A percentile compares a stretch with the other conserved stretches of the same genome.
Conservation (phyloP, 2,888 invertebrate genomes). For the Hermodice carunculata region DNA sequence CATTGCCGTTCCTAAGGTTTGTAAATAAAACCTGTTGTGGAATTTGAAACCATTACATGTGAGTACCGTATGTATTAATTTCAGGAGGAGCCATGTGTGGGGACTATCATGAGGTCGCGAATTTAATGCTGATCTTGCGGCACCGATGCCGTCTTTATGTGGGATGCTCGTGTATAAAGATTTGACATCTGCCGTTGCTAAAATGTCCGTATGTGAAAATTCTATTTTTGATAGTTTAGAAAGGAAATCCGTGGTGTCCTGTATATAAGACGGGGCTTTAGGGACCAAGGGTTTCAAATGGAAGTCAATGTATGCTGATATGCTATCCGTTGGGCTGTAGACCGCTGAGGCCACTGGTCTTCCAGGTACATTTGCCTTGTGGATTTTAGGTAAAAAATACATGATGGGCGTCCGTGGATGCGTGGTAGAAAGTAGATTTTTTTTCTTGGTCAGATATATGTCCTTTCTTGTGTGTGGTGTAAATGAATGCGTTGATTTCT, state of each 20-base stretch:
- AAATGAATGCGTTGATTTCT: too few relatives aligned
- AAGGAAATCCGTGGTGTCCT: background rate
- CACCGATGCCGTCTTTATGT: background rate
- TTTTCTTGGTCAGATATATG: too few relatives aligned
- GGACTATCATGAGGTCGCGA: background rate
- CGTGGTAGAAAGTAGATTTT: too few relatives aligned
- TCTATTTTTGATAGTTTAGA: background rate
- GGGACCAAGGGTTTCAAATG: background rate
- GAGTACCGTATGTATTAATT: background rate
- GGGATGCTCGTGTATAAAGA: slow-evolving; percentile 7
- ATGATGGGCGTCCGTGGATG: background rate
- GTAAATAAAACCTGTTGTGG: background rate
- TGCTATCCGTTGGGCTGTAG: background rate
- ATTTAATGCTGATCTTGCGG: background rate
- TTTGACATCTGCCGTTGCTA: background rate
- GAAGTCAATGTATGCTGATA: background rate
- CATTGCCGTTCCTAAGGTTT: background rate
- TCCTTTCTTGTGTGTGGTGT: too few relatives aligned
- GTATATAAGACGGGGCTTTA: background rate
- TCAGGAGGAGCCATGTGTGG: background rate
- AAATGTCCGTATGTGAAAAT: background rate
- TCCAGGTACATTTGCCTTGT: background rate
- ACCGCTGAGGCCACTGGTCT: background rate
- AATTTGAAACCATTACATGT: background rate
- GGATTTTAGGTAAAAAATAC: background rate